A percentile compares a stretch with the other conserved stretches of the same genome.
Evolutionary conservation across 2,797 vertebrate species (phyloP).

Genomic region (Yasuhikotakia modesta): DNA sequence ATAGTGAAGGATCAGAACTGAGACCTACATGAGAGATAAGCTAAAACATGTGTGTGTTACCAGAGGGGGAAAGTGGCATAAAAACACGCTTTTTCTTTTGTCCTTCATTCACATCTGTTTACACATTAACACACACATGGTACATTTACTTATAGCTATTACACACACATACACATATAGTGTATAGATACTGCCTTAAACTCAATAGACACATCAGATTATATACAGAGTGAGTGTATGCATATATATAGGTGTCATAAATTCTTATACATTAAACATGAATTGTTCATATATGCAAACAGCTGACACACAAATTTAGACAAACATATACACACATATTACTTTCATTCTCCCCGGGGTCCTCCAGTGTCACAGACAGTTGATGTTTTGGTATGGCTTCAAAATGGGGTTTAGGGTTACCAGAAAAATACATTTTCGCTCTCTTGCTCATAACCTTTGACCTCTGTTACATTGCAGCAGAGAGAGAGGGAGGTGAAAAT

Average conservation of each 20-base stretch:
- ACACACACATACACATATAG: not conserved
- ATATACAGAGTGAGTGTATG: not conserved
- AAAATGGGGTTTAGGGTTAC: conserved; percentile 73
- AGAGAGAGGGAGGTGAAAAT: conserved; percentile 23
- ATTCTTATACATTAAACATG: conserved; percentile 19
- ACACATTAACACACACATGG: conserved; percentile 48
- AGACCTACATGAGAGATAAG: conserved; percentile 50
- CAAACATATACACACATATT: conserved; percentile 45
- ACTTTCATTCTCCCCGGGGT: conserved; percentile 54
- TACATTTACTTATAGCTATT: not conserved
- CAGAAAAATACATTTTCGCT: conserved; percentile 76
- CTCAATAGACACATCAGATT: not conserved
- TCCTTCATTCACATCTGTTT: conserved; percentile 66
- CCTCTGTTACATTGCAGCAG: conserved; percentile 60
- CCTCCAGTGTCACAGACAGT: conserved; percentile 73
- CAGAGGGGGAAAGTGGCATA: conserved; percentile 26
- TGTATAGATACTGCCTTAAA: not conserved
- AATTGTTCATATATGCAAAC: conserved; percentile 16
- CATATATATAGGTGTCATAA: conserved; percentile 40
- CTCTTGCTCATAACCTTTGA: conserved; percentile 70
- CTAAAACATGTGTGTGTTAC: conserved; percentile 42
- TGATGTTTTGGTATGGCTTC: conserved; percentile 74
- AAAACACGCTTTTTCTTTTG: conserved; percentile 48
- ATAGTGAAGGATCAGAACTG: conserved; percentile 29
- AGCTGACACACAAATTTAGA: conserved; percentile 10